Base-by-base conservation (phyloP, 2,888 invertebrate genomes). In the Portevinia maculata region DNA sequence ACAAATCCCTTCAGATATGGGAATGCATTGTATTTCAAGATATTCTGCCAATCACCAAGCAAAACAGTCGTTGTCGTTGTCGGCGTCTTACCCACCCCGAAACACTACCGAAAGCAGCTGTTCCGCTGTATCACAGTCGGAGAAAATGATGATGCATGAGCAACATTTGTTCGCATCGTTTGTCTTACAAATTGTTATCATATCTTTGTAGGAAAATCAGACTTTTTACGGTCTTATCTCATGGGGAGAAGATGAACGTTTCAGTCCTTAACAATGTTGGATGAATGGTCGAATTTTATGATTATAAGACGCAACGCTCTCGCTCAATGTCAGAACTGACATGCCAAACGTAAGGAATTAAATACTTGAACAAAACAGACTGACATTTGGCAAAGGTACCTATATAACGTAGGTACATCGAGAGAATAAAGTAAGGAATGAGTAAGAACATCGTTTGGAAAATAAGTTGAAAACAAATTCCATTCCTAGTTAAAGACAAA, bases 171-270 rank as follows among this genome's bases (percentile, higher is more conserved):
- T 70, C 50, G 34, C 44, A 46, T 55, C 46, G 53, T 67, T 55
- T 24, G 37, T 39, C 50, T 70, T 21, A 70, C 70, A 70, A 60
- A 70, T 70, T 70, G 70, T 59, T 52, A 50, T 59, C 44, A 59
- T 70, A 59, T 59, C 57, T 24, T 32, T 44, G 37, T 48, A 48
- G 57, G 17, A 46, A 52, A 69, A 69, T 55, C 69, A 57, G 57
- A 57, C 17, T 57, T 28, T n/a, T 32, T 11, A 5, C 5, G 24
- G 37, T 48, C 37, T 78, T 64, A 76, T 76, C 76, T 62, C 60
- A 48, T 46, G 60, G 70, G 76, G 71, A 21, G 57, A 64, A 57
- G 78, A 57, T 19, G 30, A 64, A 71, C 76, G 55, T 32, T 76
- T 37, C 44, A 8, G 37, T 60, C 53, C 53, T 60, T 60, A 46